A percentile compares a stretch with the other conserved stretches of the same genome.
Evolutionary conservation across 2,113 vertebrate genomes (phyloP).

Genomic region (Mustela nigripes): DNA sequence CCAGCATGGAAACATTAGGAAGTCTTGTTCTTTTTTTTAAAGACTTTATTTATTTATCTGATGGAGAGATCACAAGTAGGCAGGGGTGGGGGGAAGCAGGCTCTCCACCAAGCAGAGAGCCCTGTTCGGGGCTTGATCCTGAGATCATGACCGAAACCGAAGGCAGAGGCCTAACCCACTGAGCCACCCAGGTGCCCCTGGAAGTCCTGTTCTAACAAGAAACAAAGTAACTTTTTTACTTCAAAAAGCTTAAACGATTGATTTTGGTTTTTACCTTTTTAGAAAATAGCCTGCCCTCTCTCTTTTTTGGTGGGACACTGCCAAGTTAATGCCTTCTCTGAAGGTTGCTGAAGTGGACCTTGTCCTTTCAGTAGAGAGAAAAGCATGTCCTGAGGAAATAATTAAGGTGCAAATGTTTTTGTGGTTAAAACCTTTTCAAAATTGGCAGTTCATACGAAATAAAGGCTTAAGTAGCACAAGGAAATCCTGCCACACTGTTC

Average conservation of each 20-base stretch:
- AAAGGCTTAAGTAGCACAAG: background rate
- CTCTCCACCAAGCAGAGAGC: no score
- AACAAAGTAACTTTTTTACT: constrained; percentile 10
- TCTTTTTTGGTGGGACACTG: background rate
- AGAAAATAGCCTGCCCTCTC: background rate
- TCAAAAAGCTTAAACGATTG: background rate
- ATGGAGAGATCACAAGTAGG: no score
- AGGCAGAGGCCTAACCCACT: no score
- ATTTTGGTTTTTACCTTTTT: constrained; percentile 45
- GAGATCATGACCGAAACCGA: no score
- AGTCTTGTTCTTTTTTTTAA: background rate
- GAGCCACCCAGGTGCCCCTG: background rate
- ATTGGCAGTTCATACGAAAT: background rate
- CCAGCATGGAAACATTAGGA: constrained; percentile 52
- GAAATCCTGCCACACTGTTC: background rate
- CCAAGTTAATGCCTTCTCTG: background rate
- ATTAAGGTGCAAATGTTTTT: background rate
- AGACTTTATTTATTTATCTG: no score
- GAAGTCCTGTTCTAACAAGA: constrained; percentile 32
- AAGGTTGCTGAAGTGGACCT: background rate
- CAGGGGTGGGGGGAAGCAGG: no score
- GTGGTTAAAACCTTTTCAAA: background rate
- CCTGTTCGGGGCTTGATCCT: no score
- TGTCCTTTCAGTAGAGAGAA: background rate
- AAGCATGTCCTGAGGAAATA: background rate